Conservation (phyloP, 2,888 invertebrate genomes). For the Drosophila stalkeri region DNA sequence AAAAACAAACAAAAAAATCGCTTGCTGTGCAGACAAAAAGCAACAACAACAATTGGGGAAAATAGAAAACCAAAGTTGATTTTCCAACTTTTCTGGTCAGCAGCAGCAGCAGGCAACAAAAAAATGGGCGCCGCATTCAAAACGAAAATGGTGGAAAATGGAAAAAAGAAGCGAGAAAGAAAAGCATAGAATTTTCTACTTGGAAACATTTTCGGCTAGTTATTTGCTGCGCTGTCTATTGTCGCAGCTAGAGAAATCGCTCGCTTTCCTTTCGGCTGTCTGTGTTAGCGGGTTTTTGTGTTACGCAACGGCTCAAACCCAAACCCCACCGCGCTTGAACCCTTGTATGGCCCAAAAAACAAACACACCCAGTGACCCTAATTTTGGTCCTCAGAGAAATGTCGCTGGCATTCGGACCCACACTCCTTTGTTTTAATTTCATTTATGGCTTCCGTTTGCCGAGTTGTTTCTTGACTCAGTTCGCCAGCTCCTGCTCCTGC, state of each 20-base stretch:
- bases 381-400: slow-evolving; percentile 81
- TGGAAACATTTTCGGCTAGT: slow-evolving; percentile 62
- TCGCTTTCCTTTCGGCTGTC: slow-evolving; percentile 37
- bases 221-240: slow-evolving; percentile 46
- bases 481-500: slow-evolving; percentile 27
- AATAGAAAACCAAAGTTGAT: slow-evolving; percentile 59
- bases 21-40: slow-evolving; percentile 49
- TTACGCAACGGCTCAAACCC: slow-evolving; percentile 61
- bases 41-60: slow-evolving; percentile 20
- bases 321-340: slow-evolving; percentile 11
- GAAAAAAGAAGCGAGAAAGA: slow-evolving; percentile 21
- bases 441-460: slow-evolving; percentile 79
- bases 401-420: slow-evolving; percentile 55
- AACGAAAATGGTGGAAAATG: slow-evolving; percentile 58
- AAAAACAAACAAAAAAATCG: slow-evolving; percentile 60
- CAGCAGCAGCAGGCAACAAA: slow-evolving; percentile 40
- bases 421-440: slow-evolving; percentile 73
- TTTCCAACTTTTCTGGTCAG: slow-evolving; percentile 64
- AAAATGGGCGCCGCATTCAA: slow-evolving; percentile 75
- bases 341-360: slow-evolving; percentile 49
- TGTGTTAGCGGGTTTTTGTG: slow-evolving; percentile 66
- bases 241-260: slow-evolving; percentile 28
- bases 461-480: slow-evolving; percentile 51
- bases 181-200: slow-evolving; percentile 61
- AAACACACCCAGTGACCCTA: slow-evolving; percentile 84